These are phyloP conservation scores for Mustela lutreola DNA, from an alignment of 2,113 vertebrate genomes.

Conservation along the genomic window DNA sequence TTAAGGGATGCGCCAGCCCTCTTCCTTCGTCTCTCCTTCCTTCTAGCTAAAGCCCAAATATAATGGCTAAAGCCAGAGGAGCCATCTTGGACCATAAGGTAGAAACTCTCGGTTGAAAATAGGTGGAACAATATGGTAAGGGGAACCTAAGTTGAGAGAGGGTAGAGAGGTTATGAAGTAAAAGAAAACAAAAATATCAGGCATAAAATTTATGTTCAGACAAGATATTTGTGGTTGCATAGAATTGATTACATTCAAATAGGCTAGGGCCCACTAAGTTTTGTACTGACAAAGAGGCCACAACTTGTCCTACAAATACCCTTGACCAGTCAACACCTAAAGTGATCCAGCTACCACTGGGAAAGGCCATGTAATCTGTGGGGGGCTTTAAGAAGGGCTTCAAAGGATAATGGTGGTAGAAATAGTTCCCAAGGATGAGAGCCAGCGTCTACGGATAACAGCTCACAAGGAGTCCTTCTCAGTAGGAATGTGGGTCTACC, in stretches of 20 bases:
- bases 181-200: background rate
- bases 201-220: background rate
- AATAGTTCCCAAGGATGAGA: background rate
- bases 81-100: background rate
- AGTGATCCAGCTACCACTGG: background rate
- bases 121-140: background rate
- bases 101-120: background rate
- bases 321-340: background rate
- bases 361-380: background rate
- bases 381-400: background rate
- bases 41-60: background rate
- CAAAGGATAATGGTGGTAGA: background rate
- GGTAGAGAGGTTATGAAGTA: background rate
- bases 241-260: background rate
- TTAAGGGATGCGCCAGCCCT: background rate
- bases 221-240: background rate
- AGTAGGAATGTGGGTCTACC: background rate
- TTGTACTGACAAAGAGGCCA: background rate
- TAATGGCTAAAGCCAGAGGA: background rate
- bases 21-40: background rate
- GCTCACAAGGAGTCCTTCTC: background rate
- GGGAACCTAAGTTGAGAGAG: background rate
- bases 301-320: background rate
- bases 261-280: background rate
- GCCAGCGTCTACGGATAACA: background rate